A percentile compares a stretch with the other conserved stretches of the same genome.
These are phyloP conservation scores for Prostheceraeus crozeri DNA, from an alignment of 2,888 invertebrate species.

Conservation along the genomic window DNA sequence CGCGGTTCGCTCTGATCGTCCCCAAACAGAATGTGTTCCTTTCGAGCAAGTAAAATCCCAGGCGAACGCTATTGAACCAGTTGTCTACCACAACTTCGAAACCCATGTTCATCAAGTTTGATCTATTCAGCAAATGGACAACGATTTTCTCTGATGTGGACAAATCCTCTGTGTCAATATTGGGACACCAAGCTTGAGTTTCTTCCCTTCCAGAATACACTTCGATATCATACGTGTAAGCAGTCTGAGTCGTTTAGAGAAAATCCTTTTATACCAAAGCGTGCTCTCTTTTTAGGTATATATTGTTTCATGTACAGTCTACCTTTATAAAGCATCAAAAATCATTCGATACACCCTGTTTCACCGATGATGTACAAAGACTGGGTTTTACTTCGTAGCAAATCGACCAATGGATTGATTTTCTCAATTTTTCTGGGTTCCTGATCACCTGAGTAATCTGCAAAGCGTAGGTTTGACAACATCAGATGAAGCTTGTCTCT, in stretches of 20 bases:
- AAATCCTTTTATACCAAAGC: slow-evolving; percentile 27
- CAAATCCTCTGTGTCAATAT: slow-evolving; percentile 25
- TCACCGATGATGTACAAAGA: background rate
- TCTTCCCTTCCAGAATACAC: background rate
- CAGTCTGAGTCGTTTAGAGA: slow-evolving; percentile 12
- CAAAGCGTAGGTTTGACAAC: background rate
- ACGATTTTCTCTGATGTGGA: slow-evolving; percentile 16
- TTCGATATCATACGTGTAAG: slow-evolving; percentile 23
- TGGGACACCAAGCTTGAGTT: slow-evolving; percentile 25
- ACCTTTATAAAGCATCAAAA: slow-evolving; percentile 5
- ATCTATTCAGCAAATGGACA: background rate
- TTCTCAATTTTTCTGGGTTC: background rate
- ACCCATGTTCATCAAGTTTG: slow-evolving; percentile 5
- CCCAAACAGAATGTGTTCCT: slow-evolving; percentile 20
- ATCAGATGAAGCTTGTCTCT: background rate
- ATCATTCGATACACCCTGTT: background rate
- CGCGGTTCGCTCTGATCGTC: background rate
- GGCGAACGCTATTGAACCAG: slow-evolving; percentile 17
- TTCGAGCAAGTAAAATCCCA: slow-evolving; percentile 4
- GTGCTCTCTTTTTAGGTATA: slow-evolving; percentile 19
- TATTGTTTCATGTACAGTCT: slow-evolving; percentile 19
- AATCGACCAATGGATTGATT: background rate
- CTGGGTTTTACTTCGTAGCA: background rate
- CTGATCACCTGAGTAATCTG: background rate
- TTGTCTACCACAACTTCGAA: slow-evolving; percentile 13